Base-by-base conservation (phyloP, 1,140 invertebrate genomes). In the Tribolium madens region DNA sequence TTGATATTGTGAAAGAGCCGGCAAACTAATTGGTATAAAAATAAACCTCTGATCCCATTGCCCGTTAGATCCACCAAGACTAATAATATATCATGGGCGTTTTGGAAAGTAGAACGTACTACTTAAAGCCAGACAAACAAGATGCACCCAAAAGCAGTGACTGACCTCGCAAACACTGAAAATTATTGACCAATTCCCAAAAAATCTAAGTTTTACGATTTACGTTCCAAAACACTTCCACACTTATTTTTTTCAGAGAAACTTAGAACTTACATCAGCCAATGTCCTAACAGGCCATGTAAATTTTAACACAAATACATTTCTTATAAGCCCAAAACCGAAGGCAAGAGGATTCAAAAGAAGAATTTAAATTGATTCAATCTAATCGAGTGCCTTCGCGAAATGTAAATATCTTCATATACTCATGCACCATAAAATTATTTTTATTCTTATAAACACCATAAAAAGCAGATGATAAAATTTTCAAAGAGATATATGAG, bases 391-490 rank as follows among this genome's bases (percentile, higher is more conserved):
- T 64, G 57, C 57, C 26, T 64, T 13, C 26, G 57, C 57, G 26
- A 64, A 64, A 33, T 64, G 57, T 42, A 64, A 64, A 64, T 64
- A 64, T 64, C 14, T 26, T 64, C 6, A 64, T 64, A 64, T 64
- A 26, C 26, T 64, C 57, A 33, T 64, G 57, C 57, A 64, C 57
- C 57, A 64, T 64, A 64, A 64, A 64, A 64, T 64, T 64, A 64
- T 64, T 64, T 64, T 64, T 64, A 64, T 64, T 64, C 57, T 64
- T 64, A 64, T 64, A 64, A 64, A 64, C 57, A 64, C 57, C 57
- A 64, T 64, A 64, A 64, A 64, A 64, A 64, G 57, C 57, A 64
- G 57, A 64, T 64, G 57, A 64, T 64, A 64, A 64, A 64, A 64
- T 64, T 64, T 64, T 64, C 57, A 64, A 64, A 64, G 57, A 64